phyloP scores from a whole-genome alignment of 2,113 vertebrate species.

The Platysteira castanea region DNA sequence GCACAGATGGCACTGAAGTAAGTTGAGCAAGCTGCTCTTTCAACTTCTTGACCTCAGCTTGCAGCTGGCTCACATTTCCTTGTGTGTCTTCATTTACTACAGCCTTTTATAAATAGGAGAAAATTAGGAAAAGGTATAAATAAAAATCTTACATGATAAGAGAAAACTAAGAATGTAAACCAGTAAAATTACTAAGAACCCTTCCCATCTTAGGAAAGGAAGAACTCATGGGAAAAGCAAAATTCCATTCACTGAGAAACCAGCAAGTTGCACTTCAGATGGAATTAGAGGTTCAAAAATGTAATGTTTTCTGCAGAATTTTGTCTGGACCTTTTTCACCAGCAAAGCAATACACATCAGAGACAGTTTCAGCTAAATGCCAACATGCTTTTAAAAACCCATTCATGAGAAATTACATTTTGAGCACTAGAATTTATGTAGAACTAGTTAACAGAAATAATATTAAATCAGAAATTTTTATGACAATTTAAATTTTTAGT shows the following conservation, averaged over 20 bases:
- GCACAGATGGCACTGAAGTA: conserved; percentile 39
- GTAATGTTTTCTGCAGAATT: neutral
- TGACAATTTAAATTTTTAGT: neutral
- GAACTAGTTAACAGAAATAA: neutral
- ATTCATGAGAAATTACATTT: neutral
- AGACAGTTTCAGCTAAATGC: neutral
- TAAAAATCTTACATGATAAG: neutral
- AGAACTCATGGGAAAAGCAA: neutral
- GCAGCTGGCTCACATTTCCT: conserved; percentile 90
- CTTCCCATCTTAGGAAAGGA: neutral
- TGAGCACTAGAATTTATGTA: neutral
- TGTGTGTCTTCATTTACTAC: conserved; percentile 94
- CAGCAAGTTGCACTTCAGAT: neutral
- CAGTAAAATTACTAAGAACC: neutral
- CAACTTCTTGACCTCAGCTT: conserved; percentile 91
- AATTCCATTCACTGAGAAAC: neutral
- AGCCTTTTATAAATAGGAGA: conserved; percentile 74
- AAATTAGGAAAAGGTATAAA: neutral
- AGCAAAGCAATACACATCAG: neutral
- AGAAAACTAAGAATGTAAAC: neutral
- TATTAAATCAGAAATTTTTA: neutral
- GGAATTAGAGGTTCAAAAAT: neutral
- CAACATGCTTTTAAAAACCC: neutral
- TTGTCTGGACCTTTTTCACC: neutral
- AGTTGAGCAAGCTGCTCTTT: conserved; percentile 85